Evolutionary conservation across 2,888 invertebrate genomes (phyloP).

Genomic region (Amphipyra berbera): DNA sequence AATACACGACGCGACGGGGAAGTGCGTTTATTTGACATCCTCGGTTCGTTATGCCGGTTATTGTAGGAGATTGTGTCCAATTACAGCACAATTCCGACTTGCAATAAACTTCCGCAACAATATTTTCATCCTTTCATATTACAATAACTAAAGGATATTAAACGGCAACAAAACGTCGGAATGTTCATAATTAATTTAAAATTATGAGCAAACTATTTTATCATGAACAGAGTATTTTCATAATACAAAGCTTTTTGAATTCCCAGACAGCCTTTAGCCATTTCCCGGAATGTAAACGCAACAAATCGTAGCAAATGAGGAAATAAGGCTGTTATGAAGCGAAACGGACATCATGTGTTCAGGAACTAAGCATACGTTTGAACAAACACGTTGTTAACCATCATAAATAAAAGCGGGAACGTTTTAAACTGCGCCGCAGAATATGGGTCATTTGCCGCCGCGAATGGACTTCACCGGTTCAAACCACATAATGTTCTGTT

Average conservation of each 20-base stretch:
- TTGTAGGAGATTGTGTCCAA: slow-evolving; percentile 41
- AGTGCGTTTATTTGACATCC: slow-evolving; percentile 47
- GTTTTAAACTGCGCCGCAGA: slow-evolving; percentile 48
- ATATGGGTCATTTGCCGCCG: slow-evolving; percentile 61
- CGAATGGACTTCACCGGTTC: slow-evolving; percentile 54
- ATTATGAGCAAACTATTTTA: slow-evolving; percentile 25
- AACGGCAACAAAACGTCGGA: slow-evolving; percentile 19
- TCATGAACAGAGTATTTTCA: slow-evolving; percentile 17
- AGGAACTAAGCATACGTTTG: slow-evolving; percentile 32
- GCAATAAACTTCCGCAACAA: slow-evolving; percentile 12
- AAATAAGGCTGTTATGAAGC: slow-evolving; percentile 36
- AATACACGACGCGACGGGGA: slow-evolving; percentile 34
- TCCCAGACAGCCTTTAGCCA: slow-evolving; percentile 19
- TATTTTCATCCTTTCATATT: slow-evolving; percentile 6
- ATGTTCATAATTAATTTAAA: slow-evolving; percentile 36
- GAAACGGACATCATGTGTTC: slow-evolving; percentile 25
- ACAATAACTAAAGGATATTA: slow-evolving; percentile 14
- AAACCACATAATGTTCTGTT: slow-evolving; percentile 57
- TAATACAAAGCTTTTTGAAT: slow-evolving; percentile 26
- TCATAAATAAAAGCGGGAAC: slow-evolving; percentile 43
- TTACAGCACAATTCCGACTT: slow-evolving; percentile 32
- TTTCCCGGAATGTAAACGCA: slow-evolving; percentile 17
- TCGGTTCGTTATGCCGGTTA: slow-evolving; percentile 27
- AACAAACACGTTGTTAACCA: slow-evolving; percentile 46
- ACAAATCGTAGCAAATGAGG: slow-evolving; percentile 32